These are phyloP conservation scores for Phyllotreta striolata DNA, from an alignment of 2,888 invertebrate species.

Conservation along the genomic window DNA sequence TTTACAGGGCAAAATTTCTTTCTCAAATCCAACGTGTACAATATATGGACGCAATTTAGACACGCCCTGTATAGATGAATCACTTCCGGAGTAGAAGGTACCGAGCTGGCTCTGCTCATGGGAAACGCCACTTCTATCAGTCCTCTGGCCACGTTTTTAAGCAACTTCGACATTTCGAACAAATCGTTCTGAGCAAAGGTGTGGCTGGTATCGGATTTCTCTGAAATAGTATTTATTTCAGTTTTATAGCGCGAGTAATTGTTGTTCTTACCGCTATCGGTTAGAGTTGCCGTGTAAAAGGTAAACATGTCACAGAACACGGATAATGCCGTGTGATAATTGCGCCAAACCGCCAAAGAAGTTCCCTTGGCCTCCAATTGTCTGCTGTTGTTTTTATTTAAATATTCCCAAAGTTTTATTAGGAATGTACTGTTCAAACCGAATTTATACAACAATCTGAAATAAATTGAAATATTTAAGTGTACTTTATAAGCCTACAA, in stretches of 20 bases:
- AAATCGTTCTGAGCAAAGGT: slow-evolving; percentile 57
- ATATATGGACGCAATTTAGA: slow-evolving; percentile 58
- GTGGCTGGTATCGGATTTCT: slow-evolving; percentile 59
- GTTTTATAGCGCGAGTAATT: slow-evolving; percentile 1
- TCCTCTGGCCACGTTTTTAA: slow-evolving; percentile 57
- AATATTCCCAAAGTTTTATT: slow-evolving; percentile 56
- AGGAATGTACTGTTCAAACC: slow-evolving; percentile 57
- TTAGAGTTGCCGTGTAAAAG: slow-evolving; percentile 60
- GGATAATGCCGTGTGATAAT: slow-evolving; percentile 56
- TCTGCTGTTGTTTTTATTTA: slow-evolving; percentile 49
- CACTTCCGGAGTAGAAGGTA: slow-evolving; percentile 55
- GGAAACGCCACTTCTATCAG: slow-evolving; percentile 61
- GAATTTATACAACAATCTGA: slow-evolving; percentile 57
- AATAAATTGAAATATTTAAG: slow-evolving; percentile 35
- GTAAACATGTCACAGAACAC: slow-evolving; percentile 62
- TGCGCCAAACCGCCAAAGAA: slow-evolving; percentile 54
- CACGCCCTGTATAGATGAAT: slow-evolving; percentile 57
- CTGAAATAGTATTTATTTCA: slow-evolving; percentile 43
- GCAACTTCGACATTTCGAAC: slow-evolving; percentile 56
- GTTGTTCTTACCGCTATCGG: slow-evolving; percentile 54
- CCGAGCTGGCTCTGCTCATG: slow-evolving; percentile 57
- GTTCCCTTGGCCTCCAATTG: slow-evolving; percentile 52
- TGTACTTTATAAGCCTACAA: slow-evolving; percentile 1
- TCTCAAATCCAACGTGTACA: slow-evolving; percentile 88
- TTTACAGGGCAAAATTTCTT: slow-evolving; percentile 71